These are phyloP conservation scores for Drosophila pseudotakahashii DNA, from an alignment of 2,888 invertebrate genomes.

Conservation along the genomic window DNA sequence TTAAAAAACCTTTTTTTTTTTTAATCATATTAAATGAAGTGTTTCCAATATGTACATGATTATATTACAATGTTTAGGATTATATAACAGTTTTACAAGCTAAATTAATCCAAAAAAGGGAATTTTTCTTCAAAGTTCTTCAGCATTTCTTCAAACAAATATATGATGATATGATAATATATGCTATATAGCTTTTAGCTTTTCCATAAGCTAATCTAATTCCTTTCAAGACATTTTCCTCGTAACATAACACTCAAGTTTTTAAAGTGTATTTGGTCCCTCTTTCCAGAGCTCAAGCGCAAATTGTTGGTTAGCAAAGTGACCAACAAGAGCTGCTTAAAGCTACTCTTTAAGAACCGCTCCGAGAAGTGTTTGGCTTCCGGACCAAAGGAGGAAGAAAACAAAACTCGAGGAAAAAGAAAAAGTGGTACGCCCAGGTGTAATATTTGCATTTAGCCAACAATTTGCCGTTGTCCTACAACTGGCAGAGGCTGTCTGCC, in stretches of 20 bases:
- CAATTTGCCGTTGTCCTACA: conserved; percentile 50
- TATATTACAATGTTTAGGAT: too few species aligned
- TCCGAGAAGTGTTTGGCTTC: conserved; percentile 4
- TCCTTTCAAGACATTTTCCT: too few species aligned
- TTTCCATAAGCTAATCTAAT: too few species aligned
- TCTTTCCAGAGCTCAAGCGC: conserved; percentile 4
- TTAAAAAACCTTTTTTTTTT: too few species aligned
- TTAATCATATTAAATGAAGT: too few species aligned
- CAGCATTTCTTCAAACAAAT: too few species aligned
- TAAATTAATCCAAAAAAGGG: too few species aligned
- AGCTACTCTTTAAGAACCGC: conserved; percentile 13
- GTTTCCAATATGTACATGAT: too few species aligned
- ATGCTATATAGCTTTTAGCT: too few species aligned
- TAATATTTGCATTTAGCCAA: conserved; percentile 74
- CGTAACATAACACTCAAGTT: not conserved
- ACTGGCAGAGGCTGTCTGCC: conserved; percentile 4
- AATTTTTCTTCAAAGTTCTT: too few species aligned
- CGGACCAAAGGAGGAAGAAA: not conserved
- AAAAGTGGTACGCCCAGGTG: conserved; percentile 61
- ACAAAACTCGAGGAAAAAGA: conserved; percentile 7
- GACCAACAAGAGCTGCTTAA: conserved; percentile 28
- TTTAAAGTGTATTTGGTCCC: not conserved
- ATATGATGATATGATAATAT: too few species aligned
- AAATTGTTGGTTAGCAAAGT: conserved; percentile 14
- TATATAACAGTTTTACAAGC: too few species aligned